Evolutionary conservation across 2,113 vertebrate genomes (phyloP).

Genomic region (Leptodactylus fuscus): DNA sequence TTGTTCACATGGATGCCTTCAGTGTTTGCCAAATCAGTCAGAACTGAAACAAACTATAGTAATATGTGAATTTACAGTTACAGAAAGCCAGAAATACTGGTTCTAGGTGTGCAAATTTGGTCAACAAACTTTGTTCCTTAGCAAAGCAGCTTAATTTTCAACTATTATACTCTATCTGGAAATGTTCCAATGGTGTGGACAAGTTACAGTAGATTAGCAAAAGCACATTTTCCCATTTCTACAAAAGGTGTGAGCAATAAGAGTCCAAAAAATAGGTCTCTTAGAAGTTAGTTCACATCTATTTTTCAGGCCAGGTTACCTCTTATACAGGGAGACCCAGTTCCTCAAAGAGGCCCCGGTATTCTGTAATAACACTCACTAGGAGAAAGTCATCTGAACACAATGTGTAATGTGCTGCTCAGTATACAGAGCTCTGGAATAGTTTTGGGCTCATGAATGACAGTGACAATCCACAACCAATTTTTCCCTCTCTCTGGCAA

Average conservation of each 20-base stretch:
- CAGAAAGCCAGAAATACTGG: constrained; percentile 30
- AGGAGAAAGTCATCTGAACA: too few species aligned
- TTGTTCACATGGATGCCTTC: constrained; percentile 4
- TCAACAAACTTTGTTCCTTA: constrained; percentile 6
- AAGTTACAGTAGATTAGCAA: neutral
- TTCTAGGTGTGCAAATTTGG: neutral
- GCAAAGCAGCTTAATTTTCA: neutral
- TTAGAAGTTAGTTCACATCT: too few species aligned
- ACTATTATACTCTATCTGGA: neutral
- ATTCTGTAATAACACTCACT: too few species aligned
- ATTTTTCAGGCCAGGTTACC: too few species aligned
- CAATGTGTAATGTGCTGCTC: too few species aligned
- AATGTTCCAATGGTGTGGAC: neutral
- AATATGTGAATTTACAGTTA: neutral
- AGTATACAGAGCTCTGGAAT: too few species aligned
- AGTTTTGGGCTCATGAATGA: too few species aligned
- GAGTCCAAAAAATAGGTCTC: neutral
- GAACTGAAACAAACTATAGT: neutral
- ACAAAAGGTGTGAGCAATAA: neutral
- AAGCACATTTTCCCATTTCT: neutral
- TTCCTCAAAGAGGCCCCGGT: too few species aligned
- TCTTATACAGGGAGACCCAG: too few species aligned
- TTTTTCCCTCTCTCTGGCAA: too few species aligned
- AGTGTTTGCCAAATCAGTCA: constrained; percentile 1
- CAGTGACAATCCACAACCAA: too few species aligned